These are phyloP conservation scores for Pygmarrhopalites habei DNA, from an alignment of 1,140 invertebrate genomes.

Conservation along the genomic window DNA sequence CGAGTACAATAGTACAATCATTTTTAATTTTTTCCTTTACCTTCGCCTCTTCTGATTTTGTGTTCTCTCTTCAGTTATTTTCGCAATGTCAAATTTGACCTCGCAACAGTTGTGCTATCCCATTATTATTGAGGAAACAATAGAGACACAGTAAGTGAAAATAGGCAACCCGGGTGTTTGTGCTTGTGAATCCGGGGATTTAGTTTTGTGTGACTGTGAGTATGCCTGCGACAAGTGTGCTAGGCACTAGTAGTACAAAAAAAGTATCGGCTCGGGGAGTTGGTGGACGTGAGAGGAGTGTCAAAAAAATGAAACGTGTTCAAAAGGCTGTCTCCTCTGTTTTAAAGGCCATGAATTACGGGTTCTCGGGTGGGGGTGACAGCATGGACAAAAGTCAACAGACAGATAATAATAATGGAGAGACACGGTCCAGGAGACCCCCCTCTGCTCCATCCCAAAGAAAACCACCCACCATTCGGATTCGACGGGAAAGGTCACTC, in stretches of 20 bases:
- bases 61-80: too few species aligned
- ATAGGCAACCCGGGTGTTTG: too few species aligned
- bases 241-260: neutral
- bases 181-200: too few species aligned
- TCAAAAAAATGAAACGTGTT: constrained; percentile 10
- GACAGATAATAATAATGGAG: neutral
- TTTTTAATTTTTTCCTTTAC: too few species aligned
- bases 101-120: too few species aligned
- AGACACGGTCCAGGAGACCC: neutral
- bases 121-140: too few species aligned
- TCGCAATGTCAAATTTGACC: too few species aligned
- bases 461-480: constrained; percentile 23
- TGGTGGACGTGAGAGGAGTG: neutral
- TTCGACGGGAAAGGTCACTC: constrained; percentile 18
- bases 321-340: constrained; percentile 16
- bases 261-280: neutral
- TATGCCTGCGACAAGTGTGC: too few species aligned
- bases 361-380: neutral
- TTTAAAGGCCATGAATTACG: constrained; percentile 28
- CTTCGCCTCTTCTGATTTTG: too few species aligned
- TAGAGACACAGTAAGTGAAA: too few species aligned
- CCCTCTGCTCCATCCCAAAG: constrained; percentile 15
- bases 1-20: too few species aligned
- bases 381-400: neutral
- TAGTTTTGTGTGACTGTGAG: too few species aligned